Conservation (phyloP, 2,888 invertebrate species). For the Lasioglossum lativentre region DNA sequence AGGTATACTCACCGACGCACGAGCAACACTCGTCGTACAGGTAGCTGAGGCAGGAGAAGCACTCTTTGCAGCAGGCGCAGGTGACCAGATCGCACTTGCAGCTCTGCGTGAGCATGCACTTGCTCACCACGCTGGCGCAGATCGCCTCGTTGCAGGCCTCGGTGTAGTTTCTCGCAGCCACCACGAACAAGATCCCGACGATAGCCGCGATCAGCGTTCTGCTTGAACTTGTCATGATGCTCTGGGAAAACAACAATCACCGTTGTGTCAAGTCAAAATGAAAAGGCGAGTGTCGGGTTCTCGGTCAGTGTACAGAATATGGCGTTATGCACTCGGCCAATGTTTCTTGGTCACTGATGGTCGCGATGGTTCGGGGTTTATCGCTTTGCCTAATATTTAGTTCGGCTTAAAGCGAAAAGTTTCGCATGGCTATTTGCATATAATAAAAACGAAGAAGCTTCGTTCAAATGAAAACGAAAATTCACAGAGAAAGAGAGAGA, state of each 20-base stretch:
- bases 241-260: slow-evolving; percentile 55
- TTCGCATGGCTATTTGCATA: too few species aligned
- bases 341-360: too few species aligned
- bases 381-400: too few species aligned
- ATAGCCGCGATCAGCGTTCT: slow-evolving; percentile 66
- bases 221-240: slow-evolving; percentile 75
- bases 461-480: too few species aligned
- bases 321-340: too few species aligned
- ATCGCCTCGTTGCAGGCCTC: slow-evolving; percentile 94
- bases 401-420: too few species aligned
- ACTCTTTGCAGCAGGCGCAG: slow-evolving; percentile 97
- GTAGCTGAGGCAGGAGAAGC: slow-evolving; percentile 94
- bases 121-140: slow-evolving; percentile 97
- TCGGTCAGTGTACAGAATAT: too few species aligned
- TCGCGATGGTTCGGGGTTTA: too few species aligned
- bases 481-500: too few species aligned
- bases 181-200: slow-evolving; percentile 68
- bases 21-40: slow-evolving; percentile 98
- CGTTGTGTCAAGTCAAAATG: too few species aligned
- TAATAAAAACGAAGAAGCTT: too few species aligned
- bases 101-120: slow-evolving; percentile 97
- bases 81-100: slow-evolving; percentile 97
- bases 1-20: slow-evolving; percentile 95
- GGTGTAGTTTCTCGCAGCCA: slow-evolving; percentile 66
- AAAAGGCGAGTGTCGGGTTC: too few species aligned